Base-by-base conservation (phyloP, 2,113 vertebrate genomes). In the Festucalex cinctus region DNA sequence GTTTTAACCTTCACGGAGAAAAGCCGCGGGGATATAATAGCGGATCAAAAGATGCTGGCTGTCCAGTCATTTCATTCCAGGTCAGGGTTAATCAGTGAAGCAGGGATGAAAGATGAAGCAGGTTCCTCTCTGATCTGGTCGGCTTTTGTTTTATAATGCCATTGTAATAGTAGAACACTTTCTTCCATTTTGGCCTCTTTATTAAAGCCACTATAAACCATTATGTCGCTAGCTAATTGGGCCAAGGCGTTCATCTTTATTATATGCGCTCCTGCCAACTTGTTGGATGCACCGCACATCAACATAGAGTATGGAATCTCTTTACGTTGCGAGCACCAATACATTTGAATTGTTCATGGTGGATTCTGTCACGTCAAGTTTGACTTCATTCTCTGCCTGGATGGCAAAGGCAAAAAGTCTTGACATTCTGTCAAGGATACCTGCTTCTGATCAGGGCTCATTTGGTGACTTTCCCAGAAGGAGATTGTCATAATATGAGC, bases 61-160 rank as follows among this genome's bases (percentile, higher is more conserved):
- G 62, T 57, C 53, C 32, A 59, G 56, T 82, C 56, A 73, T 76
- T 82, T 67, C 24, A 79, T 76, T 81, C 51, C 73, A 73, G 74
- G 77, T 79, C 66, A 58, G 57, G 12, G 67, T 78, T 83, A 43
- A 62, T 41, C 39, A 79, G 65, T 74, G 43, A 73, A 70, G 51
- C 75, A 77, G 68, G 69, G 76, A 72, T 70, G 66, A 49, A 73
- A 72, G 60, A 75, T 61, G 73, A 73, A 64, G 35, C 70, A 59
- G 61, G 66, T 74, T 79, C 82, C 44, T 76, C 71, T 79, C 80
- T 51, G 37, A 78, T 80, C 74, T 63, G 28, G 65, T 57, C 43
- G 22, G 63, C 8, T 73, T 60, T 63, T 71, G 54, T 58, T 76
- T 39, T 24, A 12, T 58, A 26, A 57, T 48, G 66, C 49, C 68